These are phyloP conservation scores for Australoheros scitulus DNA, from an alignment of 2,113 vertebrate genomes.

Conservation along the genomic window DNA sequence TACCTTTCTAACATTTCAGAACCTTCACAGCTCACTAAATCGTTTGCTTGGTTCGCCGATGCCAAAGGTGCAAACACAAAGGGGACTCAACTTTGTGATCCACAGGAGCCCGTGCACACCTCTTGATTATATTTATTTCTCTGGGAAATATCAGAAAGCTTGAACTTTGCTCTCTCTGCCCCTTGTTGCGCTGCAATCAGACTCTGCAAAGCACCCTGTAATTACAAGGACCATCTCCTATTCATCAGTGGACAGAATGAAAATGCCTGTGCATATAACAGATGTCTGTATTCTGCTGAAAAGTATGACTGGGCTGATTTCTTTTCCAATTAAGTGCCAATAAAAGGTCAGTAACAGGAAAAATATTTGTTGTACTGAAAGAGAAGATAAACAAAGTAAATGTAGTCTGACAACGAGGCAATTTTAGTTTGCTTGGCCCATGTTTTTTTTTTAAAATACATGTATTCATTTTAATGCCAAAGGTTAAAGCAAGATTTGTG, in stretches of 20 bases:
- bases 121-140: constrained; percentile 69
- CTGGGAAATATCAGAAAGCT: constrained; percentile 64
- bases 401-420: not conserved
- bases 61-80: constrained; percentile 48
- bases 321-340: constrained; percentile 23
- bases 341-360: constrained; percentile 28
- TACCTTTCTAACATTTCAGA: constrained; percentile 18
- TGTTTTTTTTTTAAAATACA: constrained; percentile 4
- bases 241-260: constrained; percentile 57
- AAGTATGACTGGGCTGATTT: constrained; percentile 16
- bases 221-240: constrained; percentile 63
- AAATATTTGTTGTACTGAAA: not conserved
- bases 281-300: constrained; percentile 26
- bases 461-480: not conserved
- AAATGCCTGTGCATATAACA: constrained; percentile 37
- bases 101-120: constrained; percentile 18
- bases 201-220: constrained; percentile 59
- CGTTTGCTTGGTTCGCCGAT: constrained; percentile 39
- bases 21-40: constrained; percentile 42
- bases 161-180: constrained; percentile 62
- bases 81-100: constrained; percentile 36
- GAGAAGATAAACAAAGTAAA: constrained; percentile 3
- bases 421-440: constrained; percentile 16
- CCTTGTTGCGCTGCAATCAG: constrained; percentile 56
- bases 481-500: not conserved